These are phyloP conservation scores for Serinus canaria DNA, from an alignment of 2,113 vertebrate species.

Conservation along the genomic window DNA sequence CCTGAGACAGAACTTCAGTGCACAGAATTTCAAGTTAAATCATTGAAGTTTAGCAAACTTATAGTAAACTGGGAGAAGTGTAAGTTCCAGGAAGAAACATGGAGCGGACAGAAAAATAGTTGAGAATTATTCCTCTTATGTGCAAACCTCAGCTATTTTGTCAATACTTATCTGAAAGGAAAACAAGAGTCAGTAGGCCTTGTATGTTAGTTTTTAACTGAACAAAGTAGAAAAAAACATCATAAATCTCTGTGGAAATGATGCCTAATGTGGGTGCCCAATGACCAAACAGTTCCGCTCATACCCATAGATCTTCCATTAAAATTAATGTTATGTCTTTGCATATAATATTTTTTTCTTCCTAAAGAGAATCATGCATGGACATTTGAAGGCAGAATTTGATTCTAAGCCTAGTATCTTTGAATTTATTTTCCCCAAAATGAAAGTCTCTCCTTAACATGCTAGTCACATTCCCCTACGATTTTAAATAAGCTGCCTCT, in stretches of 20 bases:
- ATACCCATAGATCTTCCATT: not conserved
- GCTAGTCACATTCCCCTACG: not conserved
- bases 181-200: not conserved
- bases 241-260: not conserved
- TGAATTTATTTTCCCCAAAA: not conserved
- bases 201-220: not conserved
- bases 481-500: constrained; percentile 22
- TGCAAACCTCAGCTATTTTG: not conserved
- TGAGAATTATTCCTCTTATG: not conserved
- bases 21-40: not conserved
- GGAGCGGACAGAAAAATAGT: not conserved
- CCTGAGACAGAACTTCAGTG: not conserved
- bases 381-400: not conserved
- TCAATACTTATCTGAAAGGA: not conserved
- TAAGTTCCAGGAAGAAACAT: not conserved
- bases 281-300: not conserved
- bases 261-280: not conserved
- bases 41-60: not conserved
- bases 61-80: not conserved
- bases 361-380: not conserved
- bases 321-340: not conserved
- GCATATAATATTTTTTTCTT: not conserved
- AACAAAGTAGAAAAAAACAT: not conserved
- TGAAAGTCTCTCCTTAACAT: constrained; percentile 15
- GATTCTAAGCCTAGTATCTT: not conserved